Evolutionary conservation across 2,797 vertebrate genomes (phyloP), one percentile per base, ranked within the genome.

Genomic region (Phrynocephalus forsythii): DNA sequence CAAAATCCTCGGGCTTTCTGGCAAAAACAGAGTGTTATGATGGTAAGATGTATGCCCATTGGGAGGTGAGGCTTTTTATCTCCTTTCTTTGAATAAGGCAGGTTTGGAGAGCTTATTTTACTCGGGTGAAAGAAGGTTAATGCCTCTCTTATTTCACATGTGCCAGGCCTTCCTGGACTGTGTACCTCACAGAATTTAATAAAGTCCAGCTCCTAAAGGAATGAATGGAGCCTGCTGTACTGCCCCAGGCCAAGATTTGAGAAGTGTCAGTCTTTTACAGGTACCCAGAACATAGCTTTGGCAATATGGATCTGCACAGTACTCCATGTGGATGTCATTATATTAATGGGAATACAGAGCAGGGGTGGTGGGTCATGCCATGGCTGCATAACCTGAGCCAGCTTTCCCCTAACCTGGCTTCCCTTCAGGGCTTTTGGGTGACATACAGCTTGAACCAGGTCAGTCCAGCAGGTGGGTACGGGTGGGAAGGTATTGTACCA

Each of bases 101-200:
- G 90, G 85, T 89, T 91, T 89, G 9, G 89, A 93, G 90, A 92
- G 92, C 91, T 93, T 93, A 90, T 92, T 92, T 92, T 91, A 92
- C 84, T 91, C 68, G 44, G 86, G 1, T 83, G 52, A 86, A 83
- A 91, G 60, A 93, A 94, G 91, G 92, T 93, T 91, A 94, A 93
- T n/a, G 0, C 69, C 50, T 68, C 15, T 90, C 91, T 92, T 94
- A 91, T 90, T 89, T 87, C 71, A 91, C 79, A 81, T 84, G 83
- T 71, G 86, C 78, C 28, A 18, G 56, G 30, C 91, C 87, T 48
- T 86, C n/a, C 84, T 22, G 38, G 86, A 88, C 79, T 71, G 81
- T 87, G 72, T 68, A 79, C 69, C 82, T 91, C 48, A 28, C 68
- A 69, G 50, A 33, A 60, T 38, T 20, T 82, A 79, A 84, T n/a